A percentile compares a stretch with the other conserved stretches of the same genome.
These are phyloP conservation scores for Ahaetulla prasina DNA, from an alignment of 2,113 vertebrate genomes.

Conservation along the genomic window DNA sequence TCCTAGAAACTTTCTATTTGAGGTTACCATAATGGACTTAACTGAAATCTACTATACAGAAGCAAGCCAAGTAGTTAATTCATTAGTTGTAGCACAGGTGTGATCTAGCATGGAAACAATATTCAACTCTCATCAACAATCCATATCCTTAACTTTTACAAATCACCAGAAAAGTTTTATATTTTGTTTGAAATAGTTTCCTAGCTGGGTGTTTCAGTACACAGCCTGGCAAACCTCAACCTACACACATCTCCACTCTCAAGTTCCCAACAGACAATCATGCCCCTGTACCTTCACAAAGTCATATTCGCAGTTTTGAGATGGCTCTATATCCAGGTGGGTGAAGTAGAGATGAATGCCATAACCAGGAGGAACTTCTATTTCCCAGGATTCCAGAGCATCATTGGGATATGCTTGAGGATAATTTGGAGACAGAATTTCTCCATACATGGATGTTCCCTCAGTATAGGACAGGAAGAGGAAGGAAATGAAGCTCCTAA, in stretches of 20 bases:
- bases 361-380: conserved; percentile 79
- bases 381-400: conserved; percentile 73
- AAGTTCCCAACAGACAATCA: not conserved
- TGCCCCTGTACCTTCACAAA: conserved; percentile 73
- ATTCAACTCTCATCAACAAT: not conserved
- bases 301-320: conserved; percentile 82
- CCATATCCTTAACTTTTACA: not conserved
- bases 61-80: not conserved
- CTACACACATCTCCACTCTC: not conserved
- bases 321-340: conserved; percentile 86
- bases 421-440: conserved; percentile 87
- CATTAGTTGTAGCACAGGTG: not conserved
- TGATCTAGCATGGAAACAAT: not conserved
- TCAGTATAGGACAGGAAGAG: conserved; percentile 50
- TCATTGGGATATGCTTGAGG: conserved; percentile 81
- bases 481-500: conserved; percentile 62
- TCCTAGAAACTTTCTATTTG: not conserved
- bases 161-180: not conserved
- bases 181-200: not conserved
- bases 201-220: not conserved
- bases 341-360: conserved; percentile 78
- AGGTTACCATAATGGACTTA: not conserved
- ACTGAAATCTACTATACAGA: not conserved
- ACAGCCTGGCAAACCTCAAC: not conserved
- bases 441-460: conserved; percentile 71